Evolutionary conservation across 2,797 vertebrate genomes (phyloP).

Genomic region (Huso huso): DNA sequence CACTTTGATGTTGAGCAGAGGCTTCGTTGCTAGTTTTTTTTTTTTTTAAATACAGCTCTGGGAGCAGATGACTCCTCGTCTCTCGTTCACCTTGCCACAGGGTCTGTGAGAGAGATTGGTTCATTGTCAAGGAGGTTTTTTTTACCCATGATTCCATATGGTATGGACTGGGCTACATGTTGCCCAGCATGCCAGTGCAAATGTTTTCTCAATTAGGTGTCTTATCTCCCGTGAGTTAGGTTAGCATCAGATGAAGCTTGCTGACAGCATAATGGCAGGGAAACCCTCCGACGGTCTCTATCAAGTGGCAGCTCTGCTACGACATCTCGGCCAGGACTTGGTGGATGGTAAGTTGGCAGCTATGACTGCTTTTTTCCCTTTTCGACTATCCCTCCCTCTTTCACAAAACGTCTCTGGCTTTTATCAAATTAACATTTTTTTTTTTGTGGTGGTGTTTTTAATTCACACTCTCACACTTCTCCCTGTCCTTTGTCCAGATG

Average conservation of each 20-base stretch:
- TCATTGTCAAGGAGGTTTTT: constrained; percentile 87
- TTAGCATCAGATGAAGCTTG: constrained; percentile 96
- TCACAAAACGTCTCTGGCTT: constrained; percentile 72
- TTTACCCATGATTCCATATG: constrained; percentile 99
- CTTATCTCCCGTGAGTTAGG: constrained; percentile 92
- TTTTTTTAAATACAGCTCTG: constrained; percentile 63
- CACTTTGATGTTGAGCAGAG: constrained; percentile 71
- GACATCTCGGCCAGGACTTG: constrained; percentile 99
- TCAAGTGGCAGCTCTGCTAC: constrained; percentile 99
- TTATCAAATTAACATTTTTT: constrained; percentile 74
- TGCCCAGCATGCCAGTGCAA: constrained; percentile 97
- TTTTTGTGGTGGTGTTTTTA: constrained; percentile 27
- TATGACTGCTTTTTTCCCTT: constrained; percentile 59
- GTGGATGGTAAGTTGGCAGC: constrained; percentile 98
- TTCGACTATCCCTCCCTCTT: constrained; percentile 65
- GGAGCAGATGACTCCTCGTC: constrained; percentile 84
- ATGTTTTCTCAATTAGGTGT: constrained; percentile 97
- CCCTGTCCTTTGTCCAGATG: constrained; percentile 32
- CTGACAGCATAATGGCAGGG: constrained; percentile 96
- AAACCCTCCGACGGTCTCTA: constrained; percentile 96
- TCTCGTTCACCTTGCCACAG: constrained; percentile 96
- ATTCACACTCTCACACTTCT: constrained; percentile 68
- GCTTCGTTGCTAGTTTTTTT: constrained; percentile 35
- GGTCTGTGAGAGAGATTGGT: constrained; percentile 96
- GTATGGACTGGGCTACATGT: constrained; percentile 92